Evolutionary conservation across 2,113 vertebrate species (phyloP).

Genomic region (Archocentrus centrarchus): DNA sequence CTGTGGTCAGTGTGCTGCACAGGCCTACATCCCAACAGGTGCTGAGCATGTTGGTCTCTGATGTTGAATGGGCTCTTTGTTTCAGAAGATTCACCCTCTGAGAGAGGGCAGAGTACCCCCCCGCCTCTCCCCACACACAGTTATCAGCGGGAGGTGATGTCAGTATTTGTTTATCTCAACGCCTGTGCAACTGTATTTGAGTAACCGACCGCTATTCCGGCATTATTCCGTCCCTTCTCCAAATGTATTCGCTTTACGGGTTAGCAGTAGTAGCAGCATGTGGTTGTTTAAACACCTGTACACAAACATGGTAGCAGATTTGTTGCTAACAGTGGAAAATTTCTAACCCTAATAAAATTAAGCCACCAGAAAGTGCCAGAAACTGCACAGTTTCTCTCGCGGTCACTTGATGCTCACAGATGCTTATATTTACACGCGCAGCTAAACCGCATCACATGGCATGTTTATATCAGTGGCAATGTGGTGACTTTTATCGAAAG

Average conservation of each 20-base stretch:
- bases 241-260: not conserved
- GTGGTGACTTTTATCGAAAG: not conserved
- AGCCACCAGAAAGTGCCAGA: not conserved
- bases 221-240: not conserved
- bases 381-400: not conserved
- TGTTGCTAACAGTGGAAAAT: fast-evolving
- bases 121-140: not conserved
- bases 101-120: conserved; percentile 7
- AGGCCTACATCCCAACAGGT: conserved; percentile 76
- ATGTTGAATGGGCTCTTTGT: conserved; percentile 81
- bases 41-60: conserved; percentile 54
- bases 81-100: conserved; percentile 50
- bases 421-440: too few relatives aligned
- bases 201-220: not conserved
- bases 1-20: conserved; percentile 49
- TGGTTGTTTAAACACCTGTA: too few relatives aligned
- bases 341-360: not conserved
- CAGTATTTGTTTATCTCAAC: conserved; percentile 29
- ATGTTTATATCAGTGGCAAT: not conserved
- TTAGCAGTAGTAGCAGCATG: not conserved
- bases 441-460: not conserved
- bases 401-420: not conserved
- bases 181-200: not conserved
- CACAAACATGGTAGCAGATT: not conserved
- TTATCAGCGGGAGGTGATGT: conserved; percentile 23